Conservation (phyloP, 2,888 invertebrate species). For the Agonum fuliginosum region DNA sequence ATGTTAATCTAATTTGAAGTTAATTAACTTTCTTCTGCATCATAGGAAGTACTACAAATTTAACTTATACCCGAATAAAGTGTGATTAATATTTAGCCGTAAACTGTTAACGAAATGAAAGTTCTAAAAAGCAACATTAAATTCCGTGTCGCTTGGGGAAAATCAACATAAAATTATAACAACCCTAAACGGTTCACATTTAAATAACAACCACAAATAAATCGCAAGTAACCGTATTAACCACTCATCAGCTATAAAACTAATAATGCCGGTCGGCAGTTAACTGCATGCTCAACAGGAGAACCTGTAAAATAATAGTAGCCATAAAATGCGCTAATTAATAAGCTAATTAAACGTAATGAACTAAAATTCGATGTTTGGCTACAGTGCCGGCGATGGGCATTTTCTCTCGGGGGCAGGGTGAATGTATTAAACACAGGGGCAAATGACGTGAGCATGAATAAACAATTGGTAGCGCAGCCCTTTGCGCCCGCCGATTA, state of each 20-base stretch:
- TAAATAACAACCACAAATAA: constrained; percentile 15
- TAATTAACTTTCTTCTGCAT: no score
- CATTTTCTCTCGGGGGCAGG: not conserved
- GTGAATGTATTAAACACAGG: not conserved
- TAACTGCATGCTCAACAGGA: constrained; percentile 50
- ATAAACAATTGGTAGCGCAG: constrained; percentile 35
- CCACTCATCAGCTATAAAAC: constrained; percentile 43
- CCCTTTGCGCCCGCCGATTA: constrained; percentile 43
- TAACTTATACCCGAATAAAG: no score
- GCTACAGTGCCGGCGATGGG: constrained; percentile 3
- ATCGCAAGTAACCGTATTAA: constrained; percentile 35
- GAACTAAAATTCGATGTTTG: constrained; percentile 42
- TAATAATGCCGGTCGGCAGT: constrained; percentile 32
- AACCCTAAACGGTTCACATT: constrained; percentile 8
- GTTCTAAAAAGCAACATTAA: constrained; percentile 19
- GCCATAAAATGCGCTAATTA: constrained; percentile 54
- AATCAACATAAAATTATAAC: constrained; percentile 42
- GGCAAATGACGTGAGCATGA: constrained; percentile 45
- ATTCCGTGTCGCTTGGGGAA: not conserved
- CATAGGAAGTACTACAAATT: no score
- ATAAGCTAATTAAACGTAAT: constrained; percentile 54
- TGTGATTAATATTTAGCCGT: not conserved
- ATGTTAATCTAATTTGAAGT: no score
- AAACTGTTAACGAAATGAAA: not conserved
- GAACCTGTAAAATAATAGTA: constrained; percentile 48